Evolutionary conservation across 2,113 vertebrate species (phyloP), one percentile per base, ranked within the genome.

Genomic region (Petrocephalus microphthalmus): DNA sequence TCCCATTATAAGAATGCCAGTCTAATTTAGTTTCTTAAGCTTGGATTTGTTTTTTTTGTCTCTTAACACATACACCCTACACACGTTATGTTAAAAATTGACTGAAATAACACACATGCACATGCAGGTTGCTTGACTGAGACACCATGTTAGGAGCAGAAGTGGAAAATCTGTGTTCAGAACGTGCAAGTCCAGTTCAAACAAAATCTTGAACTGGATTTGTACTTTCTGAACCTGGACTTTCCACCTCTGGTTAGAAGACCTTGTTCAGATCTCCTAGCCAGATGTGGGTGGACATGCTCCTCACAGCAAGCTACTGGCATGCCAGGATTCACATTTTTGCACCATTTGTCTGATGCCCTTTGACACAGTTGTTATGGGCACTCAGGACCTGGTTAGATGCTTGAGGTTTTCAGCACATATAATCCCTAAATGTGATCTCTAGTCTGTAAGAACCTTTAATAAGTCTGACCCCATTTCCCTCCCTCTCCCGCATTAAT

Each of bases 321-420:
- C 22, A 47, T 49, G 7, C 20, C 78, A 47, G 42, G 33, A 49
- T 82, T 49, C 78, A 49, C 78, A 82, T 25, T 49, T 47, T 83
- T 49, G 45, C 81, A 83, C 45, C 81, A 47, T 83, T 22, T 83
- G 5, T 7, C 33, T 17, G 71, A 78, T 37, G 84, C 11, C 84
- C 49, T 85, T 52, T 54, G 84, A 85, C 49, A 22, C 13, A 1
- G 25, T 20, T 33, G 49, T 52, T 53, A 33, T 29, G 52, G 51
- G n/a, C 13, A 7, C 22, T 85, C 51, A 84, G 84, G 22, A 25
- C 45, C n/a, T 54, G 51, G n/a, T 29, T 33, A 74, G 42, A 88
- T 84, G 90, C 74, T 86, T 71, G 47, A 7, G 78, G 74, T 88
- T 22, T 49, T 51, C 60, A 87, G 89, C 89, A 88, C 87, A 89